Evolutionary conservation across 2,113 vertebrate species (phyloP), one percentile per base, ranked within the genome.

Genomic region (Nesoenas mayeri): DNA sequence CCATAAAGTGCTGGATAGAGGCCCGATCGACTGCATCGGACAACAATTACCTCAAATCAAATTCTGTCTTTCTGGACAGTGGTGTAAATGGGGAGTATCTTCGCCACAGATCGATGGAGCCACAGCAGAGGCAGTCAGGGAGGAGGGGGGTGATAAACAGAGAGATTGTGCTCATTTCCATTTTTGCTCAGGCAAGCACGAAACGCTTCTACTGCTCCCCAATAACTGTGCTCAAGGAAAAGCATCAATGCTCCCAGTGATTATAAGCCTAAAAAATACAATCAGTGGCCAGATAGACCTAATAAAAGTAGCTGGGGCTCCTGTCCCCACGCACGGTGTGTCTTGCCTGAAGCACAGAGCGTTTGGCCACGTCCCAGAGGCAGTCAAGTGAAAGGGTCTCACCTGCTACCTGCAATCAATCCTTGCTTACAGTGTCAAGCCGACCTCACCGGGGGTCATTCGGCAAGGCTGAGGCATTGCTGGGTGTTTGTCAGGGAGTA

Each of bases 381-480:
- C 85, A 86, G 95, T 47, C 71, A 51, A 75, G 85, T 65, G 88
- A 51, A 91, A 95, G 95, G 87, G 78, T 91, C 93, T 96, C 97
- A 97, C 96, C 97, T 97, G 90, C 86, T 97, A 85, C 95, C 96
- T 96, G 95, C 96, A 94, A 97, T 98, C 97, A 96, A 95, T 97
- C 97, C 95, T 92, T 29, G 95, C 95, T 95, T 91, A 13, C 78
- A 36, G 93, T 92, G 97, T 88, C 95, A 89, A 65, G 50, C 57
- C 11, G 38, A 53, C 54, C 96, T 91, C 94, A 14, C 4, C 4
- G 5, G 51, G 85, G 97, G 96, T 97, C 97, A 96, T 18, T 85
- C 54, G 3, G 91, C 89, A 42, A 57, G 97, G 91, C 92, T 42
- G 92, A 96, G 92, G 95, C 88, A 9, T 62, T 64, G 97, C 93